These are phyloP conservation scores for Colletes collaris DNA, from an alignment of 2,888 invertebrate genomes.

Conservation along the genomic window DNA sequence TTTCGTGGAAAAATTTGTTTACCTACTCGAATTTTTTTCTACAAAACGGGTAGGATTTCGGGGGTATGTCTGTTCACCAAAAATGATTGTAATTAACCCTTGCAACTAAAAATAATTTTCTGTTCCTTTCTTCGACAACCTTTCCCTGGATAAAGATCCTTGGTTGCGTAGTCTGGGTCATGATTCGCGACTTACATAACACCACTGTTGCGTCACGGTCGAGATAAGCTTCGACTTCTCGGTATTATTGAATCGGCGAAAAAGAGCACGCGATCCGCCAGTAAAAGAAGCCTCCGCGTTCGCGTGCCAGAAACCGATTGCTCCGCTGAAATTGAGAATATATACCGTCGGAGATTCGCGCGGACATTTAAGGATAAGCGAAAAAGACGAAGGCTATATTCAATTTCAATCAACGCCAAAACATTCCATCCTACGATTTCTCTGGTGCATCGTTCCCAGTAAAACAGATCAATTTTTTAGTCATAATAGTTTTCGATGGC, in stretches of 20 bases:
- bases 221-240: slow-evolving; percentile 33
- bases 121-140: slow-evolving; percentile 11
- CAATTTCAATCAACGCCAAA: too few species aligned
- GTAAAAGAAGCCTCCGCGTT: background rate
- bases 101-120: too few species aligned
- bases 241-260: slow-evolving; percentile 21
- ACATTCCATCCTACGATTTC: too few species aligned
- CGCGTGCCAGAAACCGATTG: slow-evolving; percentile 38
- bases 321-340: slow-evolving; percentile 36
- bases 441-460: too few species aligned
- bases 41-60: too few species aligned
- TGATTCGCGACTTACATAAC: slow-evolving; percentile 48
- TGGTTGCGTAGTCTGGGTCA: slow-evolving; percentile 15
- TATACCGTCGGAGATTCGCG: background rate
- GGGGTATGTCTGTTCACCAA: too few species aligned
- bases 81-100: too few species aligned
- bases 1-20: too few species aligned
- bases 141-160: slow-evolving; percentile 45
- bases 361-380: background rate
- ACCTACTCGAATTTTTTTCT: too few species aligned
- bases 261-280: slow-evolving; percentile 6
- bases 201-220: slow-evolving; percentile 20
- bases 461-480: too few species aligned
- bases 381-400: background rate
- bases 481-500: too few species aligned